A percentile compares a stretch with the other conserved stretches of the same genome.
Evolutionary conservation across 30 jellyfish, hydroid and myxozoan species (phyloP).

Genomic region (Hydra vulgaris): DNA sequence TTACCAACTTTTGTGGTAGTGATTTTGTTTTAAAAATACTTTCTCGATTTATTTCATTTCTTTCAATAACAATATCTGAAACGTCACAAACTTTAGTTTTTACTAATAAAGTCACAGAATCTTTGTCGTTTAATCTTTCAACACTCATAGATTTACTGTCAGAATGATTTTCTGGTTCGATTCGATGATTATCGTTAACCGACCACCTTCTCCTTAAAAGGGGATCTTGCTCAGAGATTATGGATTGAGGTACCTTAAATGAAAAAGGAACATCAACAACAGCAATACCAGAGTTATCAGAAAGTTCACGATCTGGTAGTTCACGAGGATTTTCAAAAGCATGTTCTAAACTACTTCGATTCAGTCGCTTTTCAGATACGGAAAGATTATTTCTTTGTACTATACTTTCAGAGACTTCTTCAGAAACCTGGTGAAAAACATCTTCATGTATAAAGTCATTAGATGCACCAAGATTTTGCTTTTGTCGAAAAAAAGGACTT

Average conservation of each 20-base stretch:
- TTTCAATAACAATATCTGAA: conserved; percentile 63
- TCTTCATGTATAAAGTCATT: background rate
- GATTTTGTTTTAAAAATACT: background rate
- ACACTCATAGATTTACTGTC: conserved; percentile 24
- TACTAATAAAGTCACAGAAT: conserved; percentile 41
- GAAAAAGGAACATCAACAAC: background rate
- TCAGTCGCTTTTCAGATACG: background rate
- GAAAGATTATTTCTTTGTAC: background rate
- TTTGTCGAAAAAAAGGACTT: conserved; percentile 33
- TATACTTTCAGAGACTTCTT: conserved; percentile 2
- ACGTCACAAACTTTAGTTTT: conserved; percentile 82
- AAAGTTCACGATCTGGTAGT: conserved; percentile 7
- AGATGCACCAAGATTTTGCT: background rate
- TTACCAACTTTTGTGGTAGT: background rate
- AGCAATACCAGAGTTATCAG: conserved; percentile 13
- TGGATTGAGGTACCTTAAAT: background rate
- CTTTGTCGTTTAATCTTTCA: conserved; percentile 20
- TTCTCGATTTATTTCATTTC: background rate
- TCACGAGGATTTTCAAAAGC: conserved; percentile 26
- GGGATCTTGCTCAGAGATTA: background rate
- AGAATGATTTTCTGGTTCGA: conserved; percentile 30
- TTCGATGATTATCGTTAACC: conserved; percentile 23
- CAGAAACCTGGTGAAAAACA: conserved; percentile 1
- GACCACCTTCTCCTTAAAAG: conserved; percentile 9
- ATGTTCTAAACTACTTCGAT: conserved; percentile 21